These are phyloP conservation scores for Gopherus evgoodei DNA, from an alignment of 2,113 vertebrate genomes.

Conservation along the genomic window DNA sequence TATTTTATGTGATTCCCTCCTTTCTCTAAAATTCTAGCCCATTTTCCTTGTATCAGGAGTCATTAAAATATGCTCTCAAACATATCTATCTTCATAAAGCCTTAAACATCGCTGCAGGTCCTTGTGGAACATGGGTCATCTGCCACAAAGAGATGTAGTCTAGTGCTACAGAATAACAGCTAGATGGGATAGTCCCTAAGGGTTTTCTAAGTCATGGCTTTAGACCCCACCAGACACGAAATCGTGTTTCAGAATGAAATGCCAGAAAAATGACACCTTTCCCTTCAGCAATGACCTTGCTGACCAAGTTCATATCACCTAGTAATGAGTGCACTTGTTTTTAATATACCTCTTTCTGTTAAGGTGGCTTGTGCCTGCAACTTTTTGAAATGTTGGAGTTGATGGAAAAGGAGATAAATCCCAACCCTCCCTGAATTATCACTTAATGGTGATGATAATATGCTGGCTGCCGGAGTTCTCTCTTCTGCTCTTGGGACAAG, in stretches of 20 bases:
- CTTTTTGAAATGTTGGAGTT: background rate
- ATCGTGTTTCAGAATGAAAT: background rate
- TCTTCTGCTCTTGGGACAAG: background rate
- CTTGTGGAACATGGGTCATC: background rate
- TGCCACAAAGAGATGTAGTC: background rate
- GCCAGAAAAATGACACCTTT: background rate
- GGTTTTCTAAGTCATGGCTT: background rate
- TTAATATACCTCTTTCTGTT: background rate
- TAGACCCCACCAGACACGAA: background rate
- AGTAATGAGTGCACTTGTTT: background rate
- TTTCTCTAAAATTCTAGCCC: background rate
- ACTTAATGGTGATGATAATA: background rate
- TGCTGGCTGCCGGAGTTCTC: background rate
- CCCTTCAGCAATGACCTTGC: background rate
- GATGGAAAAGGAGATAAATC: background rate
- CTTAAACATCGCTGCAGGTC: background rate
- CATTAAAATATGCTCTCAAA: background rate
- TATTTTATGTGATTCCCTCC: background rate
- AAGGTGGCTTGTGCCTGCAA: rapidly evolving
- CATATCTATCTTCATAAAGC: background rate
- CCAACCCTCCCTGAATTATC: background rate
- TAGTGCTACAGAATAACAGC: background rate
- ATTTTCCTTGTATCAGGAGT: background rate
- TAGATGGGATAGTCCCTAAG: background rate
- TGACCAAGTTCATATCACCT: background rate